Conservation (phyloP, 1,140 invertebrate genomes). For the Ylistrum balloti region DNA sequence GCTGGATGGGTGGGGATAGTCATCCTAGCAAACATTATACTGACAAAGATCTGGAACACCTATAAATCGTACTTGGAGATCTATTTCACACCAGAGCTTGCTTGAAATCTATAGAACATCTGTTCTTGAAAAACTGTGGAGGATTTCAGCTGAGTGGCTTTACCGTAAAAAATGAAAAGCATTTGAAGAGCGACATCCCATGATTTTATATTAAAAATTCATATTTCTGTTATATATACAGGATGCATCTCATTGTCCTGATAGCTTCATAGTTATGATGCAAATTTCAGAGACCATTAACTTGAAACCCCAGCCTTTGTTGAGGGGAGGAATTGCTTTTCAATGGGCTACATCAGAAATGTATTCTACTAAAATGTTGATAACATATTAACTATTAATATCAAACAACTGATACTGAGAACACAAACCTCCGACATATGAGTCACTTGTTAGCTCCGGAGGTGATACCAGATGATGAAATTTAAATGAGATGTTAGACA, state of each 20-base stretch:
- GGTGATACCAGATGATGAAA: background rate
- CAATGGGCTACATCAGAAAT: background rate
- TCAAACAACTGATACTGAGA: conserved; percentile 5
- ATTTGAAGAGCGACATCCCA: background rate
- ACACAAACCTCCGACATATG: background rate
- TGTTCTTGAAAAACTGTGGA: background rate
- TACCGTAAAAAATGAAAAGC: background rate
- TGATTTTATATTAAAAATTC: conserved; percentile 36
- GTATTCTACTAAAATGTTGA: background rate
- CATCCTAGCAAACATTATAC: background rate
- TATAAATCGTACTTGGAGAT: background rate
- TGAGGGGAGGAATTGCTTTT: background rate
- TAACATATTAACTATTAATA: conserved; percentile 22
- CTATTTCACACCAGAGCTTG: background rate
- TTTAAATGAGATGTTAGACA: conserved; percentile 11
- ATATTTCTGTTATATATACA: conserved; percentile 26
- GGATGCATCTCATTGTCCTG: conserved; percentile 1
- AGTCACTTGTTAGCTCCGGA: conserved; percentile 1
- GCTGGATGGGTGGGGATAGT: background rate
- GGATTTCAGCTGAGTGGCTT: conserved; percentile 36
- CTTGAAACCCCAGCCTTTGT: background rate
- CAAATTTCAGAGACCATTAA: conserved; percentile 4
- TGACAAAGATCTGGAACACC: conserved; percentile 17
- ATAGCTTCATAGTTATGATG: background rate
- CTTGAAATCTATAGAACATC: conserved; percentile 20